phyloP scores from a whole-genome alignment of 1,140 invertebrate species.

The Thaumatotibia leucotreta region DNA sequence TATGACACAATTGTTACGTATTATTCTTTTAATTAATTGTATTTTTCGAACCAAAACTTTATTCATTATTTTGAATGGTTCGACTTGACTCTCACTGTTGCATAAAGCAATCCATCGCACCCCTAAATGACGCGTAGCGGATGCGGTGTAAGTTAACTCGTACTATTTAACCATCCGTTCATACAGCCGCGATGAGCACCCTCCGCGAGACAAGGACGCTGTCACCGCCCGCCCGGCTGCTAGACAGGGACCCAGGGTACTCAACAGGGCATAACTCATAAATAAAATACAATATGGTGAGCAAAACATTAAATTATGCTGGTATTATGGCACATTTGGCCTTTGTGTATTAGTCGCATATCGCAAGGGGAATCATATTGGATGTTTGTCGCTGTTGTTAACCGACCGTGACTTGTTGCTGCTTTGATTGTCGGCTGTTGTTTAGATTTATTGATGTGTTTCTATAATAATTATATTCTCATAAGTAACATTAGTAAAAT shows the following conservation, averaged over 20 bases:
- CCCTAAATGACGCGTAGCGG: slow-evolving; percentile 62
- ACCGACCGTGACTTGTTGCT: slow-evolving; percentile 36
- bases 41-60: no score
- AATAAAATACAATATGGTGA: slow-evolving; percentile 78
- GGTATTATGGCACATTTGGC: slow-evolving; percentile 77
- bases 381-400: slow-evolving; percentile 53
- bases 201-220: slow-evolving; percentile 36
- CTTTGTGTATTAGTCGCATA: slow-evolving; percentile 71
- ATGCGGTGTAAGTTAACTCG: slow-evolving; percentile 71
- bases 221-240: slow-evolving; percentile 19
- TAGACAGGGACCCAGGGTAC: slow-evolving; percentile 42
- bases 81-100: neutral
- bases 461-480: neutral
- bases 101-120: slow-evolving; percentile 41
- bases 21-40: no score
- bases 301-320: slow-evolving; percentile 77
- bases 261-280: slow-evolving; percentile 72
- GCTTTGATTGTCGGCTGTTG: slow-evolving; percentile 28
- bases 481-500: neutral
- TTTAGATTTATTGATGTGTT: slow-evolving; percentile 1
- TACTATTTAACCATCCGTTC: slow-evolving; percentile 71
- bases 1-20: no score
- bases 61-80: no score
- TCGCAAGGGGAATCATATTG: slow-evolving; percentile 53
- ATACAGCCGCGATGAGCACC: slow-evolving; percentile 54